Evolutionary conservation across 2,888 invertebrate genomes (phyloP).

Genomic region (Scaptomyza flava): DNA sequence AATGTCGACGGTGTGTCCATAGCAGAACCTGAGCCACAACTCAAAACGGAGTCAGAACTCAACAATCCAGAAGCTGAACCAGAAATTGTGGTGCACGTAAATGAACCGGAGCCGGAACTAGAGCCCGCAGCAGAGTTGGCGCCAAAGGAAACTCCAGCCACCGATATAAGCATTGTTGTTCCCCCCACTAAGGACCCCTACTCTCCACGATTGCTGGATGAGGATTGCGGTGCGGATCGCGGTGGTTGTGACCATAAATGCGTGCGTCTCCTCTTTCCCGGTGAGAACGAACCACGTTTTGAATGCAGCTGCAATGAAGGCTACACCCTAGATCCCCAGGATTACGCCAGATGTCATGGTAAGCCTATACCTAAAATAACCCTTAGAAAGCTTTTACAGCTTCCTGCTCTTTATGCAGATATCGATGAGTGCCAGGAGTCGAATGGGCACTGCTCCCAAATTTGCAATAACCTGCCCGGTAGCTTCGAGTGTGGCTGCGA

Average conservation of each 20-base stretch:
- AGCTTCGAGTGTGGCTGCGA: slow-evolving; percentile 86
- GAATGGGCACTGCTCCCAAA: slow-evolving; percentile 86
- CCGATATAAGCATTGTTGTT: slow-evolving; percentile 64
- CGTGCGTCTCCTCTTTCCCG: slow-evolving; percentile 81
- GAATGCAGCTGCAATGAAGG: slow-evolving; percentile 83
- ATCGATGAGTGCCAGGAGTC: slow-evolving; percentile 86
- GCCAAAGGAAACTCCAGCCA: slow-evolving; percentile 20
- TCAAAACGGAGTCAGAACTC: background rate
- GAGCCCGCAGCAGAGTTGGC: background rate
- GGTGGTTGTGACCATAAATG: slow-evolving; percentile 86
- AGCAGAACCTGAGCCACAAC: background rate
- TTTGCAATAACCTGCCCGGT: slow-evolving; percentile 86
- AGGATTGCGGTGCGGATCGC: slow-evolving; percentile 83
- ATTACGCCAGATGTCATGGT: slow-evolving; percentile 83
- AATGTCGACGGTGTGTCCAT: background rate
- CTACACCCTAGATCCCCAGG: slow-evolving; percentile 84
- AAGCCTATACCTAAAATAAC: slow-evolving; percentile 22
- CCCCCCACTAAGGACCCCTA: slow-evolving; percentile 76
- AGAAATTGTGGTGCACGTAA: slow-evolving; percentile 12
- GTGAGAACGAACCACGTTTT: slow-evolving; percentile 81
- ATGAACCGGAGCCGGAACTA: background rate
- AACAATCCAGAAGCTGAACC: slow-evolving; percentile 8
- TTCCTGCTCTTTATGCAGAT: slow-evolving; percentile 82
- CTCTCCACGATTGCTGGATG: slow-evolving; percentile 76
- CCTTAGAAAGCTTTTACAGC: background rate